phyloP scores from a whole-genome alignment of 2,797 vertebrate species.

The Triplophysa bombifrons region DNA sequence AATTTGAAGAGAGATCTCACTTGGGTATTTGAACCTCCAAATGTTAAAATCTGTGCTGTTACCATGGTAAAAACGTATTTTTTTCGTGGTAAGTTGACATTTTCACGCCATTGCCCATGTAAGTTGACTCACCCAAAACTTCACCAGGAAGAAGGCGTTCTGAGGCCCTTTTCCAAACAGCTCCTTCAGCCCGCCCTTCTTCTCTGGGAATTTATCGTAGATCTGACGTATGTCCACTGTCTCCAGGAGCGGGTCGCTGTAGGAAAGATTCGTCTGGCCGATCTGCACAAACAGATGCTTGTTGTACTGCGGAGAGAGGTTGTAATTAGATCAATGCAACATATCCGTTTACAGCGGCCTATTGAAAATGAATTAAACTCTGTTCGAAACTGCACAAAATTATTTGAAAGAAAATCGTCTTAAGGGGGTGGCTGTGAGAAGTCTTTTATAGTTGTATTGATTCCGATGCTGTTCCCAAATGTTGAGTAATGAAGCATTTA shows the following conservation, averaged over 20 bases:
- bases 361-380: slow-evolving; percentile 3
- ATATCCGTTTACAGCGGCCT: background rate
- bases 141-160: slow-evolving; percentile 96
- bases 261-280: slow-evolving; percentile 89
- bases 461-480: slow-evolving; percentile 3
- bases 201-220: slow-evolving; percentile 98
- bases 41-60: no score
- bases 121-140: slow-evolving; percentile 92
- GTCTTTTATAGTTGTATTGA: background rate
- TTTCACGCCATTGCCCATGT: no score
- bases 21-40: no score
- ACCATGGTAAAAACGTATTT: no score
- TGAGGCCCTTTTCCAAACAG: slow-evolving; percentile 94
- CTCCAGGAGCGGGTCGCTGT: slow-evolving; percentile 93
- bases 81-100: no score
- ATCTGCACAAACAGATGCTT: slow-evolving; percentile 99
- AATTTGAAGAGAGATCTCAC: no score
- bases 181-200: slow-evolving; percentile 97
- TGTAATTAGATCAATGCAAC: background rate
- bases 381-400: background rate
- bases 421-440: background rate
- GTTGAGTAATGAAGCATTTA: slow-evolving; percentile 16
- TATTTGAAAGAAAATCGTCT: background rate
- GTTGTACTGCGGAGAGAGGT: slow-evolving; percentile 85
- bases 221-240: slow-evolving; percentile 98